Conservation (phyloP, 1,140 invertebrate genomes). For the Pemphigus obesinymphae region DNA sequence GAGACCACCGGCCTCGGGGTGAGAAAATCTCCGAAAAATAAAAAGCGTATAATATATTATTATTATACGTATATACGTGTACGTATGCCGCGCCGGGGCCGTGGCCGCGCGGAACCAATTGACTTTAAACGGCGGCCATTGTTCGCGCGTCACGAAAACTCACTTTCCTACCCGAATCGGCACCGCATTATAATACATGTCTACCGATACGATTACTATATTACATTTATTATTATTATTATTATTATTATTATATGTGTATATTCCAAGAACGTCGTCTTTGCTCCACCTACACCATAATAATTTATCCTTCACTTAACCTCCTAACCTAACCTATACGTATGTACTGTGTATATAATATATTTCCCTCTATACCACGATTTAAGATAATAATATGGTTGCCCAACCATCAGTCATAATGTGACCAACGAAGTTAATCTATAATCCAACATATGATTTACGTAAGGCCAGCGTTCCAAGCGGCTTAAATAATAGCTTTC, state of each 20-base stretch:
- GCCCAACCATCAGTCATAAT: too few relatives aligned
- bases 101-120: constrained; percentile 16
- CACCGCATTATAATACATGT: neutral
- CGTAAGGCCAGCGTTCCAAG: too few relatives aligned
- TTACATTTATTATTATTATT: neutral
- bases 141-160: constrained; percentile 20
- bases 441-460: too few relatives aligned
- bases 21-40: neutral
- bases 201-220: too few relatives aligned
- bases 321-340: too few relatives aligned
- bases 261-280: constrained; percentile 2
- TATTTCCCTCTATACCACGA: too few relatives aligned
- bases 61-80: neutral
- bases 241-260: neutral
- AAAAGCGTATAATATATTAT: neutral
- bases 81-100: neutral
- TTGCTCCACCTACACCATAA: neutral
- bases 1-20: constrained; percentile 20
- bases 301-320: too few relatives aligned
- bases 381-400: too few relatives aligned
- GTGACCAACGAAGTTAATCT: too few relatives aligned
- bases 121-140: constrained; percentile 24
- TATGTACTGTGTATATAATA: too few relatives aligned
- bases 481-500: too few relatives aligned
- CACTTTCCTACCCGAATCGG: neutral